A percentile compares a stretch with the other conserved stretches of the same genome.
Evolutionary conservation across 2,888 invertebrate genomes (phyloP).

Genomic region (Thecocarcelia acutangulata): DNA sequence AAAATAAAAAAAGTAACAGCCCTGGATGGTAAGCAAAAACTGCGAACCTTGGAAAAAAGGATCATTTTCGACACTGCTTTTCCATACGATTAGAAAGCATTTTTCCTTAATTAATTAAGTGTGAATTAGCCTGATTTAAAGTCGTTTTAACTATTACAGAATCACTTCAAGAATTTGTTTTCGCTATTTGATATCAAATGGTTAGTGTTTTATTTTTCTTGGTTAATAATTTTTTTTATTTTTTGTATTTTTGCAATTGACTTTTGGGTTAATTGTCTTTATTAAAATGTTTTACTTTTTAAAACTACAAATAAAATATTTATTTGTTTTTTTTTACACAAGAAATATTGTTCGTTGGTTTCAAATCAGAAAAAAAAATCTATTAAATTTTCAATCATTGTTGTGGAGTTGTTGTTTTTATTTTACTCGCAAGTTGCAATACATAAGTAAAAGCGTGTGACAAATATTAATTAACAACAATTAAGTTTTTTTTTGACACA

Average conservation of each 20-base stretch:
- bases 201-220: slow-evolving; percentile 29
- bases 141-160: not conserved
- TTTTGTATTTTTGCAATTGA: slow-evolving; percentile 63
- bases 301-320: slow-evolving; percentile 48
- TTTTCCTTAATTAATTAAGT: too few species aligned
- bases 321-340: slow-evolving; percentile 37
- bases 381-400: slow-evolving; percentile 39
- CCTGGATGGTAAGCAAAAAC: too few species aligned
- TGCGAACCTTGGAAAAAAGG: too few species aligned
- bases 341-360: slow-evolving; percentile 45
- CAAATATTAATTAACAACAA: slow-evolving; percentile 69
- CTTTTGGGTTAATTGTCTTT: slow-evolving; percentile 72
- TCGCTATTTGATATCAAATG: slow-evolving; percentile 9
- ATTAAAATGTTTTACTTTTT: slow-evolving; percentile 69
- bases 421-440: slow-evolving; percentile 1
- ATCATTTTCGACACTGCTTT: too few species aligned
- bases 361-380: slow-evolving; percentile 39
- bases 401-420: slow-evolving; percentile 7
- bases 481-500: slow-evolving; percentile 63
- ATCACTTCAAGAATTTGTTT: slow-evolving; percentile 8
- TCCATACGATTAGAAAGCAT: too few species aligned
- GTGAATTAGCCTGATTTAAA: not conserved
- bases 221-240: slow-evolving; percentile 23
- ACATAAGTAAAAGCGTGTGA: slow-evolving; percentile 60
- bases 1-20: too few species aligned